A percentile compares a stretch with the other conserved stretches of the same genome.
phyloP scores from a whole-genome alignment of 2,113 vertebrate species.

The Chaetodon auriga region DNA sequence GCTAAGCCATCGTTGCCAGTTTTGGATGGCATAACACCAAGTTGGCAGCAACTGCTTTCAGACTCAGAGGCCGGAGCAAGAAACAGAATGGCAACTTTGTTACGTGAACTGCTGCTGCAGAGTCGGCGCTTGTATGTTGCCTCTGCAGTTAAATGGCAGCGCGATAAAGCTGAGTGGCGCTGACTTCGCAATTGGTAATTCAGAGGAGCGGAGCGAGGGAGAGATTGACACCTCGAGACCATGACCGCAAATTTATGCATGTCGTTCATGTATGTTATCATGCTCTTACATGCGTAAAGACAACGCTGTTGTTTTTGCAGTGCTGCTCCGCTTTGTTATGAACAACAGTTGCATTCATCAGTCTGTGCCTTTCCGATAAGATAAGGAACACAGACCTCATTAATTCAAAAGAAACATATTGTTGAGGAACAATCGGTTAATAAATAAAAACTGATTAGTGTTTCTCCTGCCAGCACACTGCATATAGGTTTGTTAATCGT shows the following conservation, averaged over 20 bases:
- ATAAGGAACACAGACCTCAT: constrained; percentile 30
- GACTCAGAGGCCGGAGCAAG: constrained; percentile 43
- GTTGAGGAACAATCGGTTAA: constrained; percentile 34
- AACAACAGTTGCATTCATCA: constrained; percentile 27
- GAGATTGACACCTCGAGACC: constrained; percentile 19
- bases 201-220: constrained; percentile 2
- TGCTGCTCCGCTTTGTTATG: constrained; percentile 22
- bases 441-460: constrained; percentile 39
- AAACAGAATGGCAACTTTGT: constrained; percentile 63
- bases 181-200: constrained; percentile 24
- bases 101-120: constrained; percentile 41
- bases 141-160: constrained; percentile 46
- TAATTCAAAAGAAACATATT: constrained; percentile 36
- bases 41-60: constrained; percentile 60
- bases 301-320: neutral
- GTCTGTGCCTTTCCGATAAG: constrained; percentile 51
- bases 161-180: constrained; percentile 24
- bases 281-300: constrained; percentile 14
- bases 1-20: constrained; percentile 54
- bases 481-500: constrained; percentile 15
- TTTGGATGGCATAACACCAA: constrained; percentile 61
- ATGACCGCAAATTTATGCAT: constrained; percentile 20
- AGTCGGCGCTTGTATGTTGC: constrained; percentile 16
- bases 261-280: constrained; percentile 41
- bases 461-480: constrained; percentile 5